These are phyloP conservation scores for Cinclus cinclus DNA, from an alignment of 2,113 vertebrate species.

Conservation along the genomic window DNA sequence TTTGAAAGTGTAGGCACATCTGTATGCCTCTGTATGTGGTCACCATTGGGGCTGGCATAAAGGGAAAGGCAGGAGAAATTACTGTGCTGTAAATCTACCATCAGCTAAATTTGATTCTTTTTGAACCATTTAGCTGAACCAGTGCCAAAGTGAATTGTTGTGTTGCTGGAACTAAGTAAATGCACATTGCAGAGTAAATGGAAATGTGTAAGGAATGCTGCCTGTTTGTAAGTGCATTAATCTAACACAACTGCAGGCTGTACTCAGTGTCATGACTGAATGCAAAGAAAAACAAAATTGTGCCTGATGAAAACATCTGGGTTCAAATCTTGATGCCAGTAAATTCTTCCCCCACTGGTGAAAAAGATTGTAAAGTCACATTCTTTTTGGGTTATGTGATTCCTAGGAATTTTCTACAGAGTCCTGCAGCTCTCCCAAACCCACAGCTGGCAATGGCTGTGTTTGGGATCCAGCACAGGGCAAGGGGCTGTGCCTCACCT, in stretches of 20 bases:
- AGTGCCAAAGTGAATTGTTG: background rate
- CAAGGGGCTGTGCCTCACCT: background rate
- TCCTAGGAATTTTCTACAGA: constrained; percentile 45
- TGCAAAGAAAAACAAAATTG: constrained; percentile 45
- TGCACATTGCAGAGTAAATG: constrained; percentile 26
- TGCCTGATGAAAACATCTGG: constrained; percentile 69
- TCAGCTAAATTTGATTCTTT: constrained; percentile 1
- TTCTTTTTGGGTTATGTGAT: constrained; percentile 51
- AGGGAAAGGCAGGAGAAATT: background rate
- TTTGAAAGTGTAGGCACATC: background rate
- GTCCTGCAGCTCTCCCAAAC: constrained; percentile 9
- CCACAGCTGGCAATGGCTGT: background rate
- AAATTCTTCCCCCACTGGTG: constrained; percentile 52
- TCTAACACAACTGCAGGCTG: constrained; percentile 32
- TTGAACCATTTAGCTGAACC: background rate
- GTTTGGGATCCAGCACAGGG: background rate
- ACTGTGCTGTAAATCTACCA: background rate
- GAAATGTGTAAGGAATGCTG: constrained; percentile 38
- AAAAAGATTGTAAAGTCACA: constrained; percentile 52
- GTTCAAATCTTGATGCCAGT: constrained; percentile 59
- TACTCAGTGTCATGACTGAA: constrained; percentile 29
- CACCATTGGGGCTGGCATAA: background rate
- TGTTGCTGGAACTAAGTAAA: constrained; percentile 31
- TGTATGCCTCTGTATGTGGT: background rate
- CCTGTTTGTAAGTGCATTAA: constrained; percentile 20